Conservation (phyloP, 1,140 invertebrate genomes). For the Camponotus floridanus region DNA sequence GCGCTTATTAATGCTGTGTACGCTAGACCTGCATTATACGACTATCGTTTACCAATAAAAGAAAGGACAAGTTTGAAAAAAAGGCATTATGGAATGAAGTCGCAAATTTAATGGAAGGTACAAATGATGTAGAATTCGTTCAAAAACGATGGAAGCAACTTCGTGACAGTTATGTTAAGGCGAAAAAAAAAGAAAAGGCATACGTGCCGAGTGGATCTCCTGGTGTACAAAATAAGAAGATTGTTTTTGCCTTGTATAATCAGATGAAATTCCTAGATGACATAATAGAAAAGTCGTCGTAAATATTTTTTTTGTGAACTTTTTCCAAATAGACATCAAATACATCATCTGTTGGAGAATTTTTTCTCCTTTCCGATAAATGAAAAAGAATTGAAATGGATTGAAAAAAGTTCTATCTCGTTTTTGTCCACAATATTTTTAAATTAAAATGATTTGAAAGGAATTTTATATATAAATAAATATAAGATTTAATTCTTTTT, state of each 20-base stretch:
- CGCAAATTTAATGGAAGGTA: slow-evolving; percentile 24
- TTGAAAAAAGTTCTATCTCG: no score
- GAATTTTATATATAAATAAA: no score
- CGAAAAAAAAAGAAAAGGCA: slow-evolving; percentile 32
- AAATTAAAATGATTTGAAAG: no score
- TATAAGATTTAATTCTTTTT: no score
- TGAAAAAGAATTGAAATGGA: no score
- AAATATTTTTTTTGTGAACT: slow-evolving; percentile 1
- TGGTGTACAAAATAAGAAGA: slow-evolving; percentile 19
- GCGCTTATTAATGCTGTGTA: slow-evolving; percentile 18
- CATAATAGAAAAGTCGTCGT: slow-evolving; percentile 12
- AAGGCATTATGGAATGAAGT: slow-evolving; percentile 21
- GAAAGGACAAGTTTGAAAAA: slow-evolving; percentile 21
- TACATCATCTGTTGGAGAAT: no score
- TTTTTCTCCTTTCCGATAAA: background rate
- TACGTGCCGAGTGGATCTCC: slow-evolving; percentile 30
- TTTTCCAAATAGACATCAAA: no score
- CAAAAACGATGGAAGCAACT: slow-evolving; percentile 30
- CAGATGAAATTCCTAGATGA: slow-evolving; percentile 31
- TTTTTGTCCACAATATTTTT: no score
- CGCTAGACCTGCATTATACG: slow-evolving; percentile 21
- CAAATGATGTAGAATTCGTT: slow-evolving; percentile 9
- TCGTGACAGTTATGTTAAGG: slow-evolving; percentile 7
- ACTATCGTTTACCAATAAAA: slow-evolving; percentile 15
- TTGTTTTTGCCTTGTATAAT: background rate